Conservation (phyloP, 2,888 invertebrate species). For the Plebejus melissa region DNA sequence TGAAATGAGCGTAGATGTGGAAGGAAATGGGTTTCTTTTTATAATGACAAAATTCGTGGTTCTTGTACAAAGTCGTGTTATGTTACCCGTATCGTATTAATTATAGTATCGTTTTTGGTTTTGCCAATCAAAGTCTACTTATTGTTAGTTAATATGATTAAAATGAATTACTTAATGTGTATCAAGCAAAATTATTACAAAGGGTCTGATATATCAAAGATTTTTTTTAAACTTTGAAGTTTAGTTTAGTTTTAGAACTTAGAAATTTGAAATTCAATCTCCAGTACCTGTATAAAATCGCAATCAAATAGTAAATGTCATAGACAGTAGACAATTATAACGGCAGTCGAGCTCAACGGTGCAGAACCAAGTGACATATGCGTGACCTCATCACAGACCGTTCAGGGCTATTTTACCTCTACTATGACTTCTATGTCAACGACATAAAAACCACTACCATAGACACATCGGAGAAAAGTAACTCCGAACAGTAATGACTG, state of each 20-base stretch:
- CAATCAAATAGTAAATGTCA: conserved; percentile 12
- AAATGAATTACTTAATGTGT: too few relatives aligned
- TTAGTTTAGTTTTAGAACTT: too few relatives aligned
- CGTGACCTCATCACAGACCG: conserved; percentile 41
- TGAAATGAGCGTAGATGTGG: too few relatives aligned
- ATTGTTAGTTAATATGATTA: too few relatives aligned
- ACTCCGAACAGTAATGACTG: conserved; percentile 37
- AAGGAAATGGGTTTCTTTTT: too few relatives aligned
- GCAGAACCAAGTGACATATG: conserved; percentile 56
- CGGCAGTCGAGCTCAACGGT: conserved; percentile 42
- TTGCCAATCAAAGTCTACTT: too few relatives aligned
- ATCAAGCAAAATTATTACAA: too few relatives aligned
- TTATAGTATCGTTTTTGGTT: too few relatives aligned
- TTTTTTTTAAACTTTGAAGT: not conserved
- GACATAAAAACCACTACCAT: not conserved
- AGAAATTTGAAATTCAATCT: not conserved
- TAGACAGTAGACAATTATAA: conserved; percentile 35
- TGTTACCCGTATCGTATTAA: too few relatives aligned
- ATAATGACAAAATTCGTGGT: too few relatives aligned
- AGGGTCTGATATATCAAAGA: not conserved
- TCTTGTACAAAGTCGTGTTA: too few relatives aligned
- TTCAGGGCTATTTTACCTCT: not conserved
- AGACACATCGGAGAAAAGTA: not conserved
- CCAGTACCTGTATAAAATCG: not conserved
- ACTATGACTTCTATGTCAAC: not conserved